Evolutionary conservation across 2,888 invertebrate species (phyloP).

Genomic region (Calameuta filiformis): DNA sequence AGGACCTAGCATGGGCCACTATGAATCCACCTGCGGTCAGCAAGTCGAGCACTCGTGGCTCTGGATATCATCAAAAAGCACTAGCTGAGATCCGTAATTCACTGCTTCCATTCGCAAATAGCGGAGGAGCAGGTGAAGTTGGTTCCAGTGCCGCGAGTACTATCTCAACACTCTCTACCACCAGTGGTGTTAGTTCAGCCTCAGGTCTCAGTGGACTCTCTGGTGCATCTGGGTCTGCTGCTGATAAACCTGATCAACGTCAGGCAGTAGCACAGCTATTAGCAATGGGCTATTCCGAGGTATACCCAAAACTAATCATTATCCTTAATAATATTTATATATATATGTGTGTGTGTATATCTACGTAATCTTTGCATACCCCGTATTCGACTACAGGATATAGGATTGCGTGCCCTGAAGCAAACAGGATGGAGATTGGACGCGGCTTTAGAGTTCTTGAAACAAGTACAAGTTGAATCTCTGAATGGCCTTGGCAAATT

Average conservation of each 20-base stretch:
- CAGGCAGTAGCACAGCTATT: conserved; percentile 76
- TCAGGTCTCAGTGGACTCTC: conserved; percentile 72
- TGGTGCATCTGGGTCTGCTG: conserved; percentile 72
- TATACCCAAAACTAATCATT: conserved; percentile 48
- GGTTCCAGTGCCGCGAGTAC: conserved; percentile 83
- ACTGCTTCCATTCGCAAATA: conserved; percentile 82
- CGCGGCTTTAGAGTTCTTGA: conserved; percentile 76
- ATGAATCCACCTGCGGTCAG: conserved; percentile 69
- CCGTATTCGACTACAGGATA: conserved; percentile 70
- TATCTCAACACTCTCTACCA: conserved; percentile 74
- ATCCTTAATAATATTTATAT: neutral
- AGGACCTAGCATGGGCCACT: conserved; percentile 67
- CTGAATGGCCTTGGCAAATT: conserved; percentile 70
- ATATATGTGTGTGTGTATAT: neutral
- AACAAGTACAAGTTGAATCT: conserved; percentile 73
- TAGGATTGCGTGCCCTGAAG: conserved; percentile 76
- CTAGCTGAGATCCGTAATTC: conserved; percentile 88
- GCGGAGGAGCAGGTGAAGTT: conserved; percentile 72
- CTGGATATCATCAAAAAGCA: conserved; percentile 88
- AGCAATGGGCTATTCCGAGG: conserved; percentile 82
- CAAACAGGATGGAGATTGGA: conserved; percentile 78
- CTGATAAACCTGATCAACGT: conserved; percentile 74
- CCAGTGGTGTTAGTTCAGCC: conserved; percentile 72
- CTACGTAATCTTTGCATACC: neutral
- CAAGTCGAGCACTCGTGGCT: conserved; percentile 76